Evolutionary conservation across 2,888 invertebrate genomes (phyloP).

Genomic region (Agrochola lota): DNA sequence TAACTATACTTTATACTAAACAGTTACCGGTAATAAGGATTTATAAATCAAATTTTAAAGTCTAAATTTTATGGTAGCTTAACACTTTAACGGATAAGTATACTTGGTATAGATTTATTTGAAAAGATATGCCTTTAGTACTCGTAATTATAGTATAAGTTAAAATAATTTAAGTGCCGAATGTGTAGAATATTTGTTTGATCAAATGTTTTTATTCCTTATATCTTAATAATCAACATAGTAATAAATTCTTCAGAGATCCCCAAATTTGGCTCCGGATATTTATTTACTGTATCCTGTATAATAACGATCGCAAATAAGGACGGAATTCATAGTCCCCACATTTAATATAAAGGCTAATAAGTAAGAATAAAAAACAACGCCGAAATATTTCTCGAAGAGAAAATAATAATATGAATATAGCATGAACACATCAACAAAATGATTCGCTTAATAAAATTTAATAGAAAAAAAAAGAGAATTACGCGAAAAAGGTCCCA

Average conservation of each 20-base stretch:
- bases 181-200: background rate
- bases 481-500: constrained; percentile 47
- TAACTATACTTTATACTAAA: constrained; percentile 33
- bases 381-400: constrained; percentile 19
- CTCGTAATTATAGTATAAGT: background rate
- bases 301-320: background rate
- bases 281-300: constrained; percentile 13
- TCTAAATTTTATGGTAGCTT: constrained; percentile 21
- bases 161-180: background rate
- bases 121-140: background rate
- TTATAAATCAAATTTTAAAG: constrained; percentile 32
- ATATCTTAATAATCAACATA: constrained; percentile 3
- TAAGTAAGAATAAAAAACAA: constrained; percentile 15
- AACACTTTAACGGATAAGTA: constrained; percentile 8
- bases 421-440: constrained; percentile 54
- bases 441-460: constrained; percentile 61
- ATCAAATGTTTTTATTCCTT: background rate
- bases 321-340: background rate
- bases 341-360: constrained; percentile 21
- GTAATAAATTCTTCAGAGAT: constrained; percentile 12
- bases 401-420: constrained; percentile 48
- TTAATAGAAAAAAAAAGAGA: constrained; percentile 61
- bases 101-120: constrained; percentile 13
- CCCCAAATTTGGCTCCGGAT: constrained; percentile 8
- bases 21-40: constrained; percentile 29